Conservation (phyloP, 2,888 invertebrate species). For the Stramonita haemastoma region DNA sequence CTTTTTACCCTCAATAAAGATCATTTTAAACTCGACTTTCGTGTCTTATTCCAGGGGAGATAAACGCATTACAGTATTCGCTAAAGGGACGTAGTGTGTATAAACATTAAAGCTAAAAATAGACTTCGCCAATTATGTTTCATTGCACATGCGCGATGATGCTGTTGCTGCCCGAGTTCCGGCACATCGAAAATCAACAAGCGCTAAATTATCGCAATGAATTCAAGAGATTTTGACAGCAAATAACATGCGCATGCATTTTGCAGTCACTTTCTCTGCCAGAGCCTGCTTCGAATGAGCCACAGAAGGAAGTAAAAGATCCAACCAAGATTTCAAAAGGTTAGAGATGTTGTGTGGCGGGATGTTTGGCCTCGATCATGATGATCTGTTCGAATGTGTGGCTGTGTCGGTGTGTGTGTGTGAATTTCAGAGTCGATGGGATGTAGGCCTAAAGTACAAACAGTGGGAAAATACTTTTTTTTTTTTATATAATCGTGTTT, state of each 20-base stretch:
- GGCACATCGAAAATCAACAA: slow-evolving; percentile 27
- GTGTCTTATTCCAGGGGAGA: too few relatives aligned
- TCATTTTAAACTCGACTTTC: too few relatives aligned
- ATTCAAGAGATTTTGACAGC: not conserved
- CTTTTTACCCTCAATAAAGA: too few relatives aligned
- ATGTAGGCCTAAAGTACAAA: too few relatives aligned
- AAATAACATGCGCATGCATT: not conserved
- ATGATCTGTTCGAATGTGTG: not conserved
- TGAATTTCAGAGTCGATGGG: not conserved
- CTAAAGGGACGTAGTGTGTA: not conserved
- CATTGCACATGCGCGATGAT: slow-evolving; percentile 5
- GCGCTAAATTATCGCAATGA: slow-evolving; percentile 3
- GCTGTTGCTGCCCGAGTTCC: not conserved
- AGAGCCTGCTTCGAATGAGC: not conserved
- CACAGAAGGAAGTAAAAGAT: not conserved
- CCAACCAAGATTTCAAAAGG: not conserved
- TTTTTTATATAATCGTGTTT: too few relatives aligned
- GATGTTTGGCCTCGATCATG: slow-evolving; percentile 24
- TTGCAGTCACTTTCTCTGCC: not conserved
- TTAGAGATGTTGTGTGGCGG: not conserved
- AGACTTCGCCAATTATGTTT: not conserved
- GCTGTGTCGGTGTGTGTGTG: not conserved
- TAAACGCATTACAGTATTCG: not conserved
- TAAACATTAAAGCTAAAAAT: not conserved
- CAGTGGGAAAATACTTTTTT: too few relatives aligned